These are phyloP conservation scores for Andricus grossulariae DNA, from an alignment of 1,140 invertebrate species.

Conservation along the genomic window DNA sequence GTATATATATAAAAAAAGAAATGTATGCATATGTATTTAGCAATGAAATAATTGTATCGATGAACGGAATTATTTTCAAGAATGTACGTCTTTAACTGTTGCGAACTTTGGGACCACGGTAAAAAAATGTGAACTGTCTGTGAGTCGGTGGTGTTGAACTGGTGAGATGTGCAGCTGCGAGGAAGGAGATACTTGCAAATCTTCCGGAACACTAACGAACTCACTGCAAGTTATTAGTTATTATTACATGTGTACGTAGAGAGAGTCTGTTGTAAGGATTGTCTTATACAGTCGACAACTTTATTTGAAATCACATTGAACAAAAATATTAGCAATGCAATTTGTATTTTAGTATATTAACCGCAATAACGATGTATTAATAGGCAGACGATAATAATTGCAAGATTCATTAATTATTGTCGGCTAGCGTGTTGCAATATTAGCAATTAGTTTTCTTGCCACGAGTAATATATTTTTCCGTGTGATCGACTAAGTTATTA, in stretches of 20 bases:
- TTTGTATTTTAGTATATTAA: conserved; percentile 12
- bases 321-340: neutral
- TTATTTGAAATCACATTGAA: neutral
- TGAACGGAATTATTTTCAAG: neutral
- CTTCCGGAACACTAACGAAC: neutral
- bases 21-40: conserved; percentile 8
- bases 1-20: conserved; percentile 23
- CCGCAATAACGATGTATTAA: neutral
- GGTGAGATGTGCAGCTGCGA: neutral
- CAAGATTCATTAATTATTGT: conserved; percentile 3
- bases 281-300: neutral
- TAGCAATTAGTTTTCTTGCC: conserved; percentile 16
- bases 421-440: conserved; percentile 6
- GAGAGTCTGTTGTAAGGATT: neutral
- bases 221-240: neutral
- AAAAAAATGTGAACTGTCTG: neutral
- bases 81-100: neutral
- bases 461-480: conserved; percentile 25
- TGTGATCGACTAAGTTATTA: neutral
- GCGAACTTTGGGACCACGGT: conserved; percentile 16
- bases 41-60: neutral
- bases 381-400: neutral
- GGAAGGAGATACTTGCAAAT: neutral
- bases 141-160: neutral
- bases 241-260: neutral